phyloP scores from a whole-genome alignment of 2,888 invertebrate genomes.

The Branchellion lobata region DNA sequence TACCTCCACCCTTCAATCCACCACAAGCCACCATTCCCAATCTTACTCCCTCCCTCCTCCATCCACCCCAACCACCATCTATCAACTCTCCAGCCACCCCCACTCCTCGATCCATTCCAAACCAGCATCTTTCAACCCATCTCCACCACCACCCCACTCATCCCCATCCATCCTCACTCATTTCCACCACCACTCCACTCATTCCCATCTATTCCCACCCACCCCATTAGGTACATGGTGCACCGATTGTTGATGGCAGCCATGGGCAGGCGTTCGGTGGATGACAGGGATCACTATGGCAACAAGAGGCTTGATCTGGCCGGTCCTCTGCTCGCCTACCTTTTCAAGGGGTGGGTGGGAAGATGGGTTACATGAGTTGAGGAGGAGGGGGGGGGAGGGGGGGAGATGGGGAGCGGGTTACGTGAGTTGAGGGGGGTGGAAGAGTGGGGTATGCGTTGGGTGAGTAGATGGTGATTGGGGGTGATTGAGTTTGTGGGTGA shows the following conservation, averaged over 20 bases:
- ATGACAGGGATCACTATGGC: constrained; percentile 99
- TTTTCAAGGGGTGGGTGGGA: constrained; percentile 79
- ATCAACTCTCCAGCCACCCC: too few relatives aligned
- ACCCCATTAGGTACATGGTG: constrained; percentile 82
- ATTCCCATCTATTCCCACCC: not conserved
- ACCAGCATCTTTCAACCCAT: not conserved
- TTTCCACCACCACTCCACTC: not conserved
- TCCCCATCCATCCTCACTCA: not conserved
- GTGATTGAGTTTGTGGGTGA: not conserved
- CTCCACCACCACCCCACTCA: not conserved
- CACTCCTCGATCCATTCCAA: not conserved
- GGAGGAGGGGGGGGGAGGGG: not conserved
- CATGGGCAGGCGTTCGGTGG: constrained; percentile 83
- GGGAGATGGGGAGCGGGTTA: not conserved
- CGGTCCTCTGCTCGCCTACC: constrained; percentile 90
- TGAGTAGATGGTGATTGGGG: not conserved
- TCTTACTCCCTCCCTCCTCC: too few relatives aligned
- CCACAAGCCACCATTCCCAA: too few relatives aligned
- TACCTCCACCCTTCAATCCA: too few relatives aligned
- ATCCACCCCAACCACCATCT: too few relatives aligned
- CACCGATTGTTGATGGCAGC: constrained; percentile 90
- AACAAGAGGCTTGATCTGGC: constrained; percentile 97
- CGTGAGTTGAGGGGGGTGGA: not conserved
- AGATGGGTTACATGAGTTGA: not conserved
- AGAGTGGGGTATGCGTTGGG: not conserved